Percentiles rank a stretch among this genome's conserved stretches.
Evolutionary conservation across 2,797 vertebrate species (phyloP).

Genomic region (Pangasius mekongensis): DNA sequence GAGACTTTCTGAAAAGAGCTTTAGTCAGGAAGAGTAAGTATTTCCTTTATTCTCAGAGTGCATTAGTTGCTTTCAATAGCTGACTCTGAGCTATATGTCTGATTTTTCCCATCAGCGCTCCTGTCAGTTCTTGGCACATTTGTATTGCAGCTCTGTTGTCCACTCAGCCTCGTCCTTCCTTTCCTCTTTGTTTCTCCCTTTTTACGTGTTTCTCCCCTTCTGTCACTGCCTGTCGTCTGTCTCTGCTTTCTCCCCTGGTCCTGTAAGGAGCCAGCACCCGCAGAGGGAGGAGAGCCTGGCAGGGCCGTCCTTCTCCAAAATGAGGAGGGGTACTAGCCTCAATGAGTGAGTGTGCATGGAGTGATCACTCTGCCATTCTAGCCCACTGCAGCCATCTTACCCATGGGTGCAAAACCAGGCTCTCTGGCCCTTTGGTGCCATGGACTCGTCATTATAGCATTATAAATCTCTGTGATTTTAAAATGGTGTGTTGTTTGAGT

Average conservation of each 20-base stretch:
- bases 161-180: conserved; percentile 39
- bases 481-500: neutral
- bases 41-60: conserved; percentile 33
- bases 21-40: conserved; percentile 67
- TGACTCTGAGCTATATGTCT: neutral
- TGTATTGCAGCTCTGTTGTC: conserved; percentile 26
- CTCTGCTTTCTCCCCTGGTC: conserved; percentile 43
- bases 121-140: conserved; percentile 14
- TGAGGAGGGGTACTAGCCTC: conserved; percentile 73
- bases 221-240: conserved; percentile 32
- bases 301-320: conserved; percentile 63
- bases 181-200: conserved; percentile 41
- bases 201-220: conserved; percentile 37
- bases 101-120: conserved; percentile 11
- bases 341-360: conserved; percentile 73
- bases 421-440: conserved; percentile 41
- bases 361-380: conserved; percentile 47
- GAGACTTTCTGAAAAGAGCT: conserved; percentile 60
- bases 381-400: conserved; percentile 48
- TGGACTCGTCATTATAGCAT: conserved; percentile 37
- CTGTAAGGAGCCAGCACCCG: conserved; percentile 57
- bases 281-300: conserved; percentile 66
- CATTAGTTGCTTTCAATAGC: conserved; percentile 8
- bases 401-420: conserved; percentile 51
- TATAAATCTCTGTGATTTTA: conserved; percentile 8